Conservation (phyloP, 2,888 invertebrate genomes). For the Sylvicola fuscatus region DNA sequence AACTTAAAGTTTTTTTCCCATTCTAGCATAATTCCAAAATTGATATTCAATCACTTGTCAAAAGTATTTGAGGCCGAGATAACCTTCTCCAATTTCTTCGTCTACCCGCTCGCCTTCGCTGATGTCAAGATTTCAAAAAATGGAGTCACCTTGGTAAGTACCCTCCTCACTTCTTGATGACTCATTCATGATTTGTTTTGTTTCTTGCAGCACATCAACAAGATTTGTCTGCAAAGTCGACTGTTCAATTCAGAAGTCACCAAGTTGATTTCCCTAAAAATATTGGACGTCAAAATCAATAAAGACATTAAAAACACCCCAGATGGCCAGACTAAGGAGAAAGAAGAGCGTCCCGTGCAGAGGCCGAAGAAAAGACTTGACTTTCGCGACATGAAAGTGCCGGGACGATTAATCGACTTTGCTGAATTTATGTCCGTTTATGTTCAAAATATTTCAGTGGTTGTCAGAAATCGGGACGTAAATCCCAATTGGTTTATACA, state of each 20-base stretch:
- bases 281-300: slow-evolving; percentile 49
- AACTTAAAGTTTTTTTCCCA: too few relatives aligned
- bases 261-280: slow-evolving; percentile 62
- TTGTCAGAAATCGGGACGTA: slow-evolving; percentile 35
- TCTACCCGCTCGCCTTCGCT: too few relatives aligned
- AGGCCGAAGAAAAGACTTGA: slow-evolving; percentile 28
- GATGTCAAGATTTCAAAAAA: too few relatives aligned
- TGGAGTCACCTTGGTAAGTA: too few relatives aligned
- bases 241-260: slow-evolving; percentile 75
- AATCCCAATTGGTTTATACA: slow-evolving; percentile 49
- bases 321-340: background rate
- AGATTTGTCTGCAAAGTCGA: slow-evolving; percentile 68
- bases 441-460: slow-evolving; percentile 47
- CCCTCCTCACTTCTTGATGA: too few relatives aligned
- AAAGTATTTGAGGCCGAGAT: too few relatives aligned
- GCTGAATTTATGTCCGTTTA: slow-evolving; percentile 77
- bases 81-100: too few relatives aligned
- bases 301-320: slow-evolving; percentile 1
- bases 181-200: slow-evolving; percentile 2
- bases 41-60: too few relatives aligned
- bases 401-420: slow-evolving; percentile 59
- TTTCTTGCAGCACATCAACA: slow-evolving; percentile 52
- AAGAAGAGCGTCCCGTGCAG: background rate
- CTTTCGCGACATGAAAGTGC: slow-evolving; percentile 54
- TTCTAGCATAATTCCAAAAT: too few relatives aligned